phyloP scores from a whole-genome alignment of 2,797 vertebrate genomes.

The Myotis myotis region DNA sequence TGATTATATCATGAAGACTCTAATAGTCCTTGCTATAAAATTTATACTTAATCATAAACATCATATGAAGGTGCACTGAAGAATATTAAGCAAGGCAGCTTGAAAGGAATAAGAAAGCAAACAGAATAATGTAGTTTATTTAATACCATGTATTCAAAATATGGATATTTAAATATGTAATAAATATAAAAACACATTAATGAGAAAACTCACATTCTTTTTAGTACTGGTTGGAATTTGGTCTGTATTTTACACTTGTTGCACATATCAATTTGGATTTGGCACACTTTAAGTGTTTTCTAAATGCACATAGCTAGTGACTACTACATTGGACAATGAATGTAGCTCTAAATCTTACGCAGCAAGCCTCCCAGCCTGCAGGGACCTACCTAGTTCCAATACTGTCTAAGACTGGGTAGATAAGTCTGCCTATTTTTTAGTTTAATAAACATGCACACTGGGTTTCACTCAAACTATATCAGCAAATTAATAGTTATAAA shows the following conservation, averaged over 20 bases:
- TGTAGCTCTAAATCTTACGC: not conserved
- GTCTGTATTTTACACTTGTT: not conserved
- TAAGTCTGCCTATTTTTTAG: not conserved
- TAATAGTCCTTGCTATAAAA: not conserved
- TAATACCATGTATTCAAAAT: not conserved
- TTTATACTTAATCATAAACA: constrained; percentile 10
- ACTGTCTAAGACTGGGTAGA: not conserved
- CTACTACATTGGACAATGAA: not conserved
- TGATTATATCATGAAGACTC: not conserved
- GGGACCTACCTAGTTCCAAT: fast-evolving
- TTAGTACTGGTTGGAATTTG: not conserved
- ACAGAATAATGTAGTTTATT: not conserved
- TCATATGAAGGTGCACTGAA: not conserved
- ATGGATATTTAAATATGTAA: not conserved
- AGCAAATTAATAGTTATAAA: not conserved
- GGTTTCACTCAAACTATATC: not conserved
- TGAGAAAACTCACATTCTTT: not conserved
- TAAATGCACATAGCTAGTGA: not conserved
- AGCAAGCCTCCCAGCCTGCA: not conserved
- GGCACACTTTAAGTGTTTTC: not conserved
- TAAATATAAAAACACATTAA: not conserved
- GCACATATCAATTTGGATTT: not conserved
- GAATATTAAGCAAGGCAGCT: not conserved
- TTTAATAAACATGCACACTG: not conserved
- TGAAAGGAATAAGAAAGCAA: not conserved